Evolutionary conservation across 2,888 invertebrate species (phyloP), one percentile per base, ranked within the genome.

Genomic region (Folsomia candida): DNA sequence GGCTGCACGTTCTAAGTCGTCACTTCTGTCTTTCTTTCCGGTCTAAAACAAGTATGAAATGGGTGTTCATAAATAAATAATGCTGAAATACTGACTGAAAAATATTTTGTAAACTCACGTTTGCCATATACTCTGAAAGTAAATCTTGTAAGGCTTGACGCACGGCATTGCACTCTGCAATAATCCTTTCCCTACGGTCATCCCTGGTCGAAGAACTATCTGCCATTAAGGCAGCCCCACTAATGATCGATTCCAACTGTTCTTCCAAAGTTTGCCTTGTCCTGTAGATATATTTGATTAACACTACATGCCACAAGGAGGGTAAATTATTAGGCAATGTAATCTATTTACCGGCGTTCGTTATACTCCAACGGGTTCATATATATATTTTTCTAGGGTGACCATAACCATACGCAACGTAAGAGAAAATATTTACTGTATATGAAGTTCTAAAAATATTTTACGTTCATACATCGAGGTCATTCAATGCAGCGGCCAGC

Each of bases 141-240:
- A 99, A 85, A 83, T 98, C 97, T 83, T 99, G 98, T 73, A 99
- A 85, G 6, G 98, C 98, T 82, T 98, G 72, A 20, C 72, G 88
- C 6, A 99, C 96, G 11, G 96, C 95, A 86, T 99, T 98, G 82
- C 98, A 98, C 83, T 98, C 98, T 20, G 94, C 94, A 29, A 98
- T 95, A 80, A 99, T 99, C 67, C 95, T 88, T 83, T 97, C 96
- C 67, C 97, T 89, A 0, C 98, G 88, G 81, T 97, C 97, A 83
- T 96, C 96, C 58, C 98, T 88, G 9, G 98, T 98, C 81, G 96
- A 97, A 11, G 92, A 93, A 71, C 95, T 94, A 84, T 99, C 97
- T 0, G 98, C 98, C 94, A 99, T 96, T 1, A 97, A 85, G 0
- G 97, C 98, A 0, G 97, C 97, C 0, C 97, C 97, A 81, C 94